These are phyloP conservation scores for Leptarthrus brevirostris DNA, from an alignment of 2,888 invertebrate species.

Conservation along the genomic window DNA sequence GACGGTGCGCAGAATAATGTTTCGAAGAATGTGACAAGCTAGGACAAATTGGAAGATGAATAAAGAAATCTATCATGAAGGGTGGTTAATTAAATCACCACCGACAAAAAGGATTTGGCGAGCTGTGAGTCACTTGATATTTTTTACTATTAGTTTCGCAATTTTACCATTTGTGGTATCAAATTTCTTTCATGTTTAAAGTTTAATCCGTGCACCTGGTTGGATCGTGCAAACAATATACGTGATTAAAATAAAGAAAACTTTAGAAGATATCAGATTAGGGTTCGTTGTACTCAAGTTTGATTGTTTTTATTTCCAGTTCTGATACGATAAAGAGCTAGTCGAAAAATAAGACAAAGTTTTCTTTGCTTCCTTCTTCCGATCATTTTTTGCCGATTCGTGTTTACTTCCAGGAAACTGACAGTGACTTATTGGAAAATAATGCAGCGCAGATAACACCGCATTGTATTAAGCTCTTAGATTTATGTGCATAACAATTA, in stretches of 20 bases:
- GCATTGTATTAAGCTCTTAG: too few relatives aligned
- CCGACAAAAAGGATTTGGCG: constrained; percentile 92
- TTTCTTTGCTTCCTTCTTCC: too few relatives aligned
- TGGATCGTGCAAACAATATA: background rate
- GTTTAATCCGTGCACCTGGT: background rate
- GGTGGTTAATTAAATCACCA: constrained; percentile 96
- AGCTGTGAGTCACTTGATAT: constrained; percentile 82
- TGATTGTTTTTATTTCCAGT: background rate
- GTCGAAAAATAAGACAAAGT: too few relatives aligned
- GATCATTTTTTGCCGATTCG: too few relatives aligned
- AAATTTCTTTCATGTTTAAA: constrained; percentile 15
- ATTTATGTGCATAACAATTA: too few relatives aligned
- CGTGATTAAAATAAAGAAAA: constrained; percentile 35
- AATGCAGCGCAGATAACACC: too few relatives aligned
- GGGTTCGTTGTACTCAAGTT: constrained; percentile 29
- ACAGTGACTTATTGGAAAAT: background rate
- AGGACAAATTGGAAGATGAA: constrained; percentile 58
- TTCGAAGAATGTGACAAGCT: too few relatives aligned
- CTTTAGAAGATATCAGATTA: background rate
- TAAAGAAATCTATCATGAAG: constrained; percentile 85
- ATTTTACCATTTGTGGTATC: constrained; percentile 1
- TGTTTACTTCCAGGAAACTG: background rate
- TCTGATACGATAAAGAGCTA: too few relatives aligned
- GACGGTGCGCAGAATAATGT: too few relatives aligned
- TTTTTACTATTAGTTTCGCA: constrained; percentile 12